Conservation (phyloP, 2,888 invertebrate species). For the Tiliacea citrago region DNA sequence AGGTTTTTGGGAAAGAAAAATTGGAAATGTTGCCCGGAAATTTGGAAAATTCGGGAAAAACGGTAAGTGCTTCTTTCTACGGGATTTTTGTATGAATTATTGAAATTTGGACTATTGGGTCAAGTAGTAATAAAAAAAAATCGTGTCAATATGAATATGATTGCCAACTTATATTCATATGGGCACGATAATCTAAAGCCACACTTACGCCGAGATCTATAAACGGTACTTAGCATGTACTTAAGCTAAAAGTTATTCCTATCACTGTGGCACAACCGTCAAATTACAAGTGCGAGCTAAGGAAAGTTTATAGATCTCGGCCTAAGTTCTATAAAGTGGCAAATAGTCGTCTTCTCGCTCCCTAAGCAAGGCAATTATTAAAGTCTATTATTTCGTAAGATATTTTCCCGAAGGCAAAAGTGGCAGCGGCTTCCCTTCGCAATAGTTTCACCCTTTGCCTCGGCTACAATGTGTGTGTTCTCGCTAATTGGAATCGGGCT, state of each 20-base stretch:
- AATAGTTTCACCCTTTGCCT: constrained; percentile 1
- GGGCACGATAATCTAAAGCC: neutral
- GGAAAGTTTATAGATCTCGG: neutral
- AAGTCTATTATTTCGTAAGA: neutral
- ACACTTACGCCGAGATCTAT: neutral
- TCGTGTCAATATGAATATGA: neutral
- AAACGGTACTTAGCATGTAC: neutral
- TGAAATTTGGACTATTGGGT: neutral
- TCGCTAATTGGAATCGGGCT: constrained; percentile 21
- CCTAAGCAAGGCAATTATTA: constrained; percentile 4
- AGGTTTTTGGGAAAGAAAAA: neutral
- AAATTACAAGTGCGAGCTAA: neutral
- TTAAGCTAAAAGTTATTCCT: neutral
- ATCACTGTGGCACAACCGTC: neutral
- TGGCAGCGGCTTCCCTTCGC: constrained; percentile 6
- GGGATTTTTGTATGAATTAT: too few species aligned
- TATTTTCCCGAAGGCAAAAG: neutral
- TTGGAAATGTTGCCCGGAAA: neutral
- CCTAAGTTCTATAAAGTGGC: neutral
- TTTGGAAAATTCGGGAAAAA: neutral
- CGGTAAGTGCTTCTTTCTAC: neutral
- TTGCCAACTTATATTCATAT: too few species aligned
- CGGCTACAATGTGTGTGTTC: neutral
- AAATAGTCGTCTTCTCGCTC: neutral
- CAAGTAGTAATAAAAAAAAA: neutral